Percentiles rank a stretch among this genome's conserved stretches.
Conservation (phyloP, 2,797 vertebrate genomes). For the Ctenopoma multispine region DNA sequence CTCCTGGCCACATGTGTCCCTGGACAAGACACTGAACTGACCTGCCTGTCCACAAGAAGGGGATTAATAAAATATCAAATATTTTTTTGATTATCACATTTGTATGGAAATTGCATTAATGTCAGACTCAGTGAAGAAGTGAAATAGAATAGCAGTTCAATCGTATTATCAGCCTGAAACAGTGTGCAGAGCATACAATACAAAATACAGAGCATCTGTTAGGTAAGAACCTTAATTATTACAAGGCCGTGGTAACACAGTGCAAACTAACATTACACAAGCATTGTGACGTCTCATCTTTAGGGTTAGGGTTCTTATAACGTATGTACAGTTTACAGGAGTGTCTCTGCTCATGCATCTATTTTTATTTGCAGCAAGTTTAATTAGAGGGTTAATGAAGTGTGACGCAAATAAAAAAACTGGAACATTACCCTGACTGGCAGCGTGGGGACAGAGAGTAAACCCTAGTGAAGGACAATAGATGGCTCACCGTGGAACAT, state of each 20-base stretch:
- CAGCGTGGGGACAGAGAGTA: constrained; percentile 37
- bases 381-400: constrained; percentile 35
- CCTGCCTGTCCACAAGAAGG: too few relatives aligned
- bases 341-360: neutral
- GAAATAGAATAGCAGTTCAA: too few relatives aligned
- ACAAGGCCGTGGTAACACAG: neutral
- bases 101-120: too few relatives aligned
- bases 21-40: too few relatives aligned
- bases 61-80: too few relatives aligned
- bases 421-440: neutral
- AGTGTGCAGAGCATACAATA: too few relatives aligned
- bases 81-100: too few relatives aligned
- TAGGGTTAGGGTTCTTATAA: too few relatives aligned
- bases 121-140: too few relatives aligned
- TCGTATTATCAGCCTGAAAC: neutral
- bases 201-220: neutral
- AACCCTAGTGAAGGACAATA: constrained; percentile 14
- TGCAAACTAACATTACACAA: neutral
- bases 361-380: constrained; percentile 7
- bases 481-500: constrained; percentile 18
- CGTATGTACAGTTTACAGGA: too few relatives aligned
- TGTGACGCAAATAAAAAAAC: constrained; percentile 34
- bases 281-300: too few relatives aligned
- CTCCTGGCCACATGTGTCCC: too few relatives aligned
- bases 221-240: neutral